Conservation (phyloP, 2,888 invertebrate genomes). For the Eupithecia dodoneata region DNA sequence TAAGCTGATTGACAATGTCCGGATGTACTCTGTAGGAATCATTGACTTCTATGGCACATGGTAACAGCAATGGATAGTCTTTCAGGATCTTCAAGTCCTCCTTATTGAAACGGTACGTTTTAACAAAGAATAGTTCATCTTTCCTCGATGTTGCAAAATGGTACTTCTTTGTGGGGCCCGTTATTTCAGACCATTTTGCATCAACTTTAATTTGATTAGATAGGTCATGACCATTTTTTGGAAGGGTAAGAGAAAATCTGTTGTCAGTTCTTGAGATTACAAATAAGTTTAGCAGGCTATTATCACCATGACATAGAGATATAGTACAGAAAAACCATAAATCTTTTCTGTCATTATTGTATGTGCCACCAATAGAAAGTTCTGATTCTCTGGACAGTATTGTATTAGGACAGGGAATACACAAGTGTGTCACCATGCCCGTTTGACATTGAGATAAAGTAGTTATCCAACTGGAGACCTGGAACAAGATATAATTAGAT, state of each 20-base stretch:
- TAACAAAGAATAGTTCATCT: constrained; percentile 62
- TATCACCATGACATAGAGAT: constrained; percentile 58
- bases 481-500: neutral
- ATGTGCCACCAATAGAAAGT: constrained; percentile 73
- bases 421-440: constrained; percentile 57
- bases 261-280: constrained; percentile 62
- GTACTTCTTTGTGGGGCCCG: constrained; percentile 20
- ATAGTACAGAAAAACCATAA: constrained; percentile 72
- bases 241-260: constrained; percentile 59
- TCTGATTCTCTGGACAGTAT: constrained; percentile 55
- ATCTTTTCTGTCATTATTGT: constrained; percentile 56
- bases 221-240: constrained; percentile 40
- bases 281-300: constrained; percentile 67
- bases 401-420: constrained; percentile 55
- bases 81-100: constrained; percentile 46
- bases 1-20: constrained; percentile 57
- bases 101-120: constrained; percentile 60
- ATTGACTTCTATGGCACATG: constrained; percentile 58
- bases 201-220: neutral
- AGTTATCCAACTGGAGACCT: constrained; percentile 10
- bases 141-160: constrained; percentile 54
- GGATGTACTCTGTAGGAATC: constrained; percentile 54
- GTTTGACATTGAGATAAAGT: constrained; percentile 54
- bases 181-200: constrained; percentile 13
- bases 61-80: constrained; percentile 58